These are phyloP conservation scores for Nibea albiflora DNA, from an alignment of 2,113 vertebrate species.

Conservation along the genomic window DNA sequence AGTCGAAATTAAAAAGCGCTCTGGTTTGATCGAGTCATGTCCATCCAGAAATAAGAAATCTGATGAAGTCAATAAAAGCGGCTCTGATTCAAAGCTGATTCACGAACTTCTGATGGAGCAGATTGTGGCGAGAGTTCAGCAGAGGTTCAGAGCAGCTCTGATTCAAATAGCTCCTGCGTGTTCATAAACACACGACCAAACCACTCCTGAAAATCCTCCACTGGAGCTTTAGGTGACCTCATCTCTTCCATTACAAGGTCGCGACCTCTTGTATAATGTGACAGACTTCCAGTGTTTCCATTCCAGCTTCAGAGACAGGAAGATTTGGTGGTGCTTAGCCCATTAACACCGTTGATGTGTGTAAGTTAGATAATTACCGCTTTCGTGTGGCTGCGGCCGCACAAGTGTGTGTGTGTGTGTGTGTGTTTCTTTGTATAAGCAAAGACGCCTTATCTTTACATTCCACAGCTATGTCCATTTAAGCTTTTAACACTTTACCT, in stretches of 20 bases:
- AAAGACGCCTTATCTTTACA: constrained; percentile 69
- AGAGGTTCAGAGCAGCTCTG: constrained; percentile 11
- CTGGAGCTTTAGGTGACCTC: constrained; percentile 24
- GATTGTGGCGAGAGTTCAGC: constrained; percentile 9
- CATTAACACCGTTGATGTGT: constrained; percentile 48
- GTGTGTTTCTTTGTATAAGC: constrained; percentile 48
- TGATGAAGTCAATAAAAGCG: neutral
- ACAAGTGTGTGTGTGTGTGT: neutral
- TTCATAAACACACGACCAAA: neutral
- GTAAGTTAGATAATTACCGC: constrained; percentile 56
- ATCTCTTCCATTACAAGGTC: constrained; percentile 34
- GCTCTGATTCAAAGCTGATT: constrained; percentile 47
- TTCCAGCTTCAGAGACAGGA: constrained; percentile 7
- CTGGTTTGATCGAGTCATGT: neutral
- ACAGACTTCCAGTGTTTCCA: constrained; percentile 19
- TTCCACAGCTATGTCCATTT: constrained; percentile 69
- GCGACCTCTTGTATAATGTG: constrained; percentile 55
- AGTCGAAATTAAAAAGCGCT: neutral
- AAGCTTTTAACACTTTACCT: constrained; percentile 75
- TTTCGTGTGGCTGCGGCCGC: constrained; percentile 6
- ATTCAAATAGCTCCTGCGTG: neutral
- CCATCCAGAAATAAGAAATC: neutral
- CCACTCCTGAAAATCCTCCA: neutral
- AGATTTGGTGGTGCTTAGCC: constrained; percentile 48
- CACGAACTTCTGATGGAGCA: constrained; percentile 14